phyloP scores from a whole-genome alignment of 2,888 invertebrate species.

The Plemyria rubiginata region DNA sequence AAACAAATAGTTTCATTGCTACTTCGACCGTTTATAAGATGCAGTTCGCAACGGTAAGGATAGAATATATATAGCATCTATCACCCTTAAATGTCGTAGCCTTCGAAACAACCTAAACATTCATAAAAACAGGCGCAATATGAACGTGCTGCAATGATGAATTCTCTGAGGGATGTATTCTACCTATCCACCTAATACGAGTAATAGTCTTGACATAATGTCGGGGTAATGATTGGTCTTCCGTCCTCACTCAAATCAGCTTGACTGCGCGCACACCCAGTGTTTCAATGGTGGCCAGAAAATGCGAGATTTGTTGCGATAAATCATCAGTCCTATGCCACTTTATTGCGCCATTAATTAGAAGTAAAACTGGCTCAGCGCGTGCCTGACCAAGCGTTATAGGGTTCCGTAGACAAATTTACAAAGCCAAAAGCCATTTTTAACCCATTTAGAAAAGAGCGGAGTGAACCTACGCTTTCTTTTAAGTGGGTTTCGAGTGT shows the following conservation, averaged over 20 bases:
- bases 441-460: no score
- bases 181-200: not conserved
- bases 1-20: no score
- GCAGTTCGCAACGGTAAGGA: no score
- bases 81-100: no score
- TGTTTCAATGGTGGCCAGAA: slow-evolving; percentile 15
- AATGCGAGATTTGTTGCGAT: slow-evolving; percentile 38
- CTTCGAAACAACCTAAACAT: no score
- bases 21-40: no score
- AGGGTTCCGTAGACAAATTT: slow-evolving; percentile 30
- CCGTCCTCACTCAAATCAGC: slow-evolving; percentile 29
- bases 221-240: slow-evolving; percentile 16
- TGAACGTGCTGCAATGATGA: no score
- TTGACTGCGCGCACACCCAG: slow-evolving; percentile 15
- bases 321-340: slow-evolving; percentile 45
- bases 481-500: no score
- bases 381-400: slow-evolving; percentile 26
- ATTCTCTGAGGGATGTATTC: not conserved
- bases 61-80: no score
- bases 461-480: no score
- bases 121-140: no score
- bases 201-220: not conserved
- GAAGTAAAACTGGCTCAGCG: slow-evolving; percentile 8
- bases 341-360: slow-evolving; percentile 49
- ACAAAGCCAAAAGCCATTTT: no score